Percentiles rank a stretch among this genome's conserved stretches.
Evolutionary conservation across 1,140 invertebrate species (phyloP).

Genomic region (Drosophila miranda): DNA sequence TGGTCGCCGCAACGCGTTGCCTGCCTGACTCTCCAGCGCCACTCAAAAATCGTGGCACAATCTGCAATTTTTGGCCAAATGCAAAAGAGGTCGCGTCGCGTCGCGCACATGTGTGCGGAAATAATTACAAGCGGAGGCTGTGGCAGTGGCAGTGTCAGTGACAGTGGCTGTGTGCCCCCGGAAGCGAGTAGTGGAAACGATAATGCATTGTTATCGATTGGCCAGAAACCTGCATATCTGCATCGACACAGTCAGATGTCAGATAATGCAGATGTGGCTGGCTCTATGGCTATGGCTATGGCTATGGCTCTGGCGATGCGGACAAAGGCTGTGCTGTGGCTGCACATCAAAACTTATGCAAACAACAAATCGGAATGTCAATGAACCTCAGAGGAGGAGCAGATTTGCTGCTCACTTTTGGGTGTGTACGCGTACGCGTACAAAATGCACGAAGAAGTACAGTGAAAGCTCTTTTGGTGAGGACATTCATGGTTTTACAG

Average conservation of each 20-base stretch:
- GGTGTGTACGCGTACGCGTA: no score
- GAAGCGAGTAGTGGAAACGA: constrained; percentile 14
- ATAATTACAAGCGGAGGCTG: constrained; percentile 35
- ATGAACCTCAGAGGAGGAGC: no score
- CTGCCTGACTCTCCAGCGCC: constrained; percentile 14
- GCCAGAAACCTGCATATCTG: constrained; percentile 40
- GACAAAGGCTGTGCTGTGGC: no score
- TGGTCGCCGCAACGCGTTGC: constrained; percentile 40
- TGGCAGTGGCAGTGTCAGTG: constrained; percentile 2
- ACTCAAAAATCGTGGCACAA: background rate
- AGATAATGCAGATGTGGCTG: constrained; percentile 1
- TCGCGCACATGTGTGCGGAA: constrained; percentile 52
- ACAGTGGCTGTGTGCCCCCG: constrained; percentile 18
- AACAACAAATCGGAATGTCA: no score
- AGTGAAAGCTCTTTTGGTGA: no score
- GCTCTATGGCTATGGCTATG: no score
- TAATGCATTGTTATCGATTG: constrained; percentile 54
- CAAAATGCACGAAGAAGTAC: no score
- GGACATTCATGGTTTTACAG: no score
- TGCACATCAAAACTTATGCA: no score
- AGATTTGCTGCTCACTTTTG: no score
- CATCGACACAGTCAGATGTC: constrained; percentile 23
- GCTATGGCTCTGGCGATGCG: no score
- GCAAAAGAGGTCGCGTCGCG: constrained; percentile 12
- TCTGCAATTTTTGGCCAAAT: constrained; percentile 31